Percentiles rank a stretch among this genome's conserved stretches.
Evolutionary conservation across 2,888 invertebrate genomes (phyloP).

Genomic region (Saturnia pavonia): DNA sequence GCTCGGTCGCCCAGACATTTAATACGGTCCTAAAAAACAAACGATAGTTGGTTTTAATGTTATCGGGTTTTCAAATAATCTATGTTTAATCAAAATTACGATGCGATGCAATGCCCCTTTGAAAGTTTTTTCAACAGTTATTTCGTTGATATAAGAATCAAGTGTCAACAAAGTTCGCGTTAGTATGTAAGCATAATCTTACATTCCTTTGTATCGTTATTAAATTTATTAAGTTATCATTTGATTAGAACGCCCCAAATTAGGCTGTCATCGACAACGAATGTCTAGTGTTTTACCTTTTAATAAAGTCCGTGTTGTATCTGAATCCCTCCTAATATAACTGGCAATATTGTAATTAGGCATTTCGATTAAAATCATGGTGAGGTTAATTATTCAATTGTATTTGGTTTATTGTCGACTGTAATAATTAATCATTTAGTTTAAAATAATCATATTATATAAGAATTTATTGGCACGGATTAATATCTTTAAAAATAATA

Average conservation of each 20-base stretch:
- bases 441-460: constrained; percentile 48
- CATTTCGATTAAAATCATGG: neutral
- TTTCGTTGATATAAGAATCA: neutral
- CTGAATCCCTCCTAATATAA: constrained; percentile 13
- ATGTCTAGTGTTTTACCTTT: constrained; percentile 61
- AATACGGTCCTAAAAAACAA: too few species aligned
- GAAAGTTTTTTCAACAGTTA: neutral
- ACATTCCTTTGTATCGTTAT: constrained; percentile 38
- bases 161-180: neutral
- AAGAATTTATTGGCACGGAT: constrained; percentile 62
- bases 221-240: constrained; percentile 36
- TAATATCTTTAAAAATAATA: constrained; percentile 57
- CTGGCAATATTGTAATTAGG: constrained; percentile 2
- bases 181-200: constrained; percentile 24
- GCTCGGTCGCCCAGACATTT: too few species aligned
- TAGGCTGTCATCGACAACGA: constrained; percentile 79
- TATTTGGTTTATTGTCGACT: neutral
- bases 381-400: neutral
- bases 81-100: too few species aligned
- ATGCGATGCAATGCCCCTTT: neutral
- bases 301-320: constrained; percentile 37
- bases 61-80: too few species aligned
- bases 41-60: too few species aligned
- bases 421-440: constrained; percentile 13
- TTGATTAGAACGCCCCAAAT: constrained; percentile 57